Base-by-base conservation (phyloP, 1,140 invertebrate genomes). In the Halesus radiatus region DNA sequence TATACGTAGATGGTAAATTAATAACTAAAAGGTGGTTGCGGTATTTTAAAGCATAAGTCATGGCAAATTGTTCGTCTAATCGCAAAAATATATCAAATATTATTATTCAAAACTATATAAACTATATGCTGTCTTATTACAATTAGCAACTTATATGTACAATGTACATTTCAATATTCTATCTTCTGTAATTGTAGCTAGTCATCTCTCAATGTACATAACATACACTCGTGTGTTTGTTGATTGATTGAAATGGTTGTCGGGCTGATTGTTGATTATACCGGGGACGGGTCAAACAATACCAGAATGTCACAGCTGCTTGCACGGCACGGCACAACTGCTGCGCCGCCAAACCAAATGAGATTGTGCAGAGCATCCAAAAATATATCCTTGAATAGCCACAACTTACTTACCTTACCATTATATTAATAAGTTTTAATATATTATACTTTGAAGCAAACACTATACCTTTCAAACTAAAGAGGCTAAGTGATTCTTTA, bases 301-400 rank as follows among this genome's bases (percentile, higher is more conserved):
- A 45, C 8, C 37, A 45, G 37, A 45, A 45, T 29, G 37, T 45
- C 37, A 13, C 37, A 37, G 32, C 32, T 37, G 32, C 32, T 37
- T 1, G 26, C 26, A 29, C 26, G 26, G 7, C 32, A 37, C 32
- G 32, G 7, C 32, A 37, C 32, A 37, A 37, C 32, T 37, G 32
- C 32, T 37, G 32, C 32, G 32, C 32, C 7, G 37, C 37, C 37
- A 13, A 45, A 64, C 76, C 74, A 32, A 18, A 26, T 60, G 54
- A 52, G 75, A 64, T 66, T 73, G 81, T 83, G 81, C 76, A 76
- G 53, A 80, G 79, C 62, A 76, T 83, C 76, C 82, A 83, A 83
- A 83, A 83, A 83, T 83, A 83, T 83, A 83, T 83, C 79, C 80
- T 83, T 79, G 76, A 83, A 74, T 78, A 79, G 79, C 76, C 79